phyloP scores from a whole-genome alignment of 2,113 vertebrate genomes.

The Coracopsis vasa region DNA sequence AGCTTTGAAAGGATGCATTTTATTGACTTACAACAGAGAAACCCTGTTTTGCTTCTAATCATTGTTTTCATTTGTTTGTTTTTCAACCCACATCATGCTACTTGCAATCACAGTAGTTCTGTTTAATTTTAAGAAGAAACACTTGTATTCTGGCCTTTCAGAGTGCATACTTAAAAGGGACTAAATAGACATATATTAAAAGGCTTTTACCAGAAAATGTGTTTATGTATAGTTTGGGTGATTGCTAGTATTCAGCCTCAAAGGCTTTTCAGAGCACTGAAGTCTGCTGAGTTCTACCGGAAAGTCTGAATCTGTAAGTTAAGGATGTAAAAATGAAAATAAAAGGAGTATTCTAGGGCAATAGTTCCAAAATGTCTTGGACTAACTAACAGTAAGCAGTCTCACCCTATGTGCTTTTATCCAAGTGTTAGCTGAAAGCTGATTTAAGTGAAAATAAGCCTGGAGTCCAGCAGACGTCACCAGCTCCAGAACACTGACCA shows the following conservation, averaged over 20 bases:
- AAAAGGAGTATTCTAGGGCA: background rate
- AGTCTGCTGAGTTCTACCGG: background rate
- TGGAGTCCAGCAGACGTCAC: background rate
- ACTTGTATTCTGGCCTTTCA: background rate
- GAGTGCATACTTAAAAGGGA: background rate
- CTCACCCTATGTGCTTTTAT: accelerated
- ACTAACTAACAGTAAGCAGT: background rate
- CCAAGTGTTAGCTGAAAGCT: background rate
- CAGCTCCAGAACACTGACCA: background rate
- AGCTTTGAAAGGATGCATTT: background rate
- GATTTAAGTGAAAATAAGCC: background rate
- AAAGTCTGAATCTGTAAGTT: background rate
- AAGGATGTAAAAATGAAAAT: background rate
- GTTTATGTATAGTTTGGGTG: background rate
- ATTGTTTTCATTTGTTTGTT: background rate
- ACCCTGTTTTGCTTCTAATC: background rate
- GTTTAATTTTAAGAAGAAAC: background rate
- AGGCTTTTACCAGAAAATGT: background rate
- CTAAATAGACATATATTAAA: background rate
- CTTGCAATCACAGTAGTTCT: background rate
- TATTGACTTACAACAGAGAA: background rate
- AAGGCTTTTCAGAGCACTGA: background rate
- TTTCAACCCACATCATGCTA: background rate
- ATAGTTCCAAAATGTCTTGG: background rate
- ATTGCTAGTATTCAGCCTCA: background rate